These are phyloP conservation scores for Seriola aureovittata DNA, from an alignment of 2,113 vertebrate species.

Conservation along the genomic window DNA sequence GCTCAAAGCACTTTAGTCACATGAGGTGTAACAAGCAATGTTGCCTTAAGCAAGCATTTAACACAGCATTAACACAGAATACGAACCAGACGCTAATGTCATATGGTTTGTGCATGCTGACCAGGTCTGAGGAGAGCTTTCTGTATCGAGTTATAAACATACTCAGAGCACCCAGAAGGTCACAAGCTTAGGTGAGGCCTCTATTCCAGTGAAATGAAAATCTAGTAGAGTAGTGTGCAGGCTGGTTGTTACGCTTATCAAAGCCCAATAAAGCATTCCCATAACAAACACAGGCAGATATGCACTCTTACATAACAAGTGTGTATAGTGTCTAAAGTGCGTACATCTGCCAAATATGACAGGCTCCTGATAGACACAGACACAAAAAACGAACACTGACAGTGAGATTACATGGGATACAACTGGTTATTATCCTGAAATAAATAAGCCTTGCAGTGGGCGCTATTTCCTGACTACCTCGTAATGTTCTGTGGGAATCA, in stretches of 20 bases:
- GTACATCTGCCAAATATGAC: conserved; percentile 13
- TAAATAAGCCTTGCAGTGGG: not conserved
- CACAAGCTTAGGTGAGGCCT: not conserved
- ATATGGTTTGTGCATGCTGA: conserved; percentile 53
- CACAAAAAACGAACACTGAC: not conserved
- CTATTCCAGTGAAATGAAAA: not conserved
- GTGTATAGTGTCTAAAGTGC: not conserved
- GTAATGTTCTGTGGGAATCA: not conserved
- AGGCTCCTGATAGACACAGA: not conserved
- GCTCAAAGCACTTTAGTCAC: conserved; percentile 9
- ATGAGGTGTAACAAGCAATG: conserved; percentile 9
- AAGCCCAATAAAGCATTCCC: conserved; percentile 34
- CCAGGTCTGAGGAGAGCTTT: conserved; percentile 47
- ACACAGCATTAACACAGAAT: conserved; percentile 25
- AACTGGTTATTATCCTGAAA: conserved; percentile 22
- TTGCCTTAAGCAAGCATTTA: not conserved
- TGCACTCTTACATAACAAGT: not conserved
- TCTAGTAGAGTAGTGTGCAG: not conserved
- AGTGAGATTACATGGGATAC: not conserved
- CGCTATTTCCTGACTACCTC: not conserved
- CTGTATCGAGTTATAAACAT: conserved; percentile 54
- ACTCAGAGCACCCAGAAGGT: conserved; percentile 9
- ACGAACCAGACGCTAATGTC: conserved; percentile 29
- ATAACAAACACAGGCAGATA: conserved; percentile 28
- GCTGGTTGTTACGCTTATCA: conserved; percentile 25